These are phyloP conservation scores for Agriotes lineatus DNA, from an alignment of 2,888 invertebrate genomes.

Conservation along the genomic window DNA sequence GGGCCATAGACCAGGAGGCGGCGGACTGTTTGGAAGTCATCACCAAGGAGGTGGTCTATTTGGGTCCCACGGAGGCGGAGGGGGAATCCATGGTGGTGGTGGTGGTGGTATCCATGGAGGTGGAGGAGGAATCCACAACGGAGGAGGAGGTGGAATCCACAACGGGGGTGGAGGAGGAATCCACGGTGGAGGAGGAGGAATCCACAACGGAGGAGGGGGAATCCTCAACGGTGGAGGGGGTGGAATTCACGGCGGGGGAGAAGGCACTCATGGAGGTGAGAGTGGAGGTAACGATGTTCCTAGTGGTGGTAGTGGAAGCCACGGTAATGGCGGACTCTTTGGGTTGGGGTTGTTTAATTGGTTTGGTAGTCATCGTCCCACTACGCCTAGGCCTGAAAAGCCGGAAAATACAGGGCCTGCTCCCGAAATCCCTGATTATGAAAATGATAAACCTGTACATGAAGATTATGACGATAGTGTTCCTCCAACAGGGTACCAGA, in stretches of 20 bases:
- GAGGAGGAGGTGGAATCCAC: background rate
- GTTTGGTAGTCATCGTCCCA: background rate
- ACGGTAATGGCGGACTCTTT: conserved; percentile 17
- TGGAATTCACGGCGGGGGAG: background rate
- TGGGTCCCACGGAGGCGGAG: background rate
- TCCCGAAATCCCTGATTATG: background rate
- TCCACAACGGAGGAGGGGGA: background rate
- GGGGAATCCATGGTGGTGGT: background rate
- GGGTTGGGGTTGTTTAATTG: conserved; percentile 17
- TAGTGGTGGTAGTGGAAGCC: background rate
- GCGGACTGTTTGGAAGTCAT: background rate
- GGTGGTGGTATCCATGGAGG: background rate
- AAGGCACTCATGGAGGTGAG: background rate
- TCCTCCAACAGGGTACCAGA: conserved; percentile 29
- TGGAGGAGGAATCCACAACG: background rate
- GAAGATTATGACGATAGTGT: conserved; percentile 45
- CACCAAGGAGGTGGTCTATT: background rate
- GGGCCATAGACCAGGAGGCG: background rate
- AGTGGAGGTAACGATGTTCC: background rate
- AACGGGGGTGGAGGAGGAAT: background rate
- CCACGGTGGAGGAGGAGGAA: background rate
- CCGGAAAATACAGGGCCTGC: background rate
- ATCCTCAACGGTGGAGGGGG: background rate
- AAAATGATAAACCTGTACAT: conserved; percentile 42
- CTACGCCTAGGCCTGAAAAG: background rate